Evolutionary conservation across 2,888 invertebrate genomes (phyloP), one percentile per base, ranked within the genome.

Genomic region (Drosophila flavopinicola): DNA sequence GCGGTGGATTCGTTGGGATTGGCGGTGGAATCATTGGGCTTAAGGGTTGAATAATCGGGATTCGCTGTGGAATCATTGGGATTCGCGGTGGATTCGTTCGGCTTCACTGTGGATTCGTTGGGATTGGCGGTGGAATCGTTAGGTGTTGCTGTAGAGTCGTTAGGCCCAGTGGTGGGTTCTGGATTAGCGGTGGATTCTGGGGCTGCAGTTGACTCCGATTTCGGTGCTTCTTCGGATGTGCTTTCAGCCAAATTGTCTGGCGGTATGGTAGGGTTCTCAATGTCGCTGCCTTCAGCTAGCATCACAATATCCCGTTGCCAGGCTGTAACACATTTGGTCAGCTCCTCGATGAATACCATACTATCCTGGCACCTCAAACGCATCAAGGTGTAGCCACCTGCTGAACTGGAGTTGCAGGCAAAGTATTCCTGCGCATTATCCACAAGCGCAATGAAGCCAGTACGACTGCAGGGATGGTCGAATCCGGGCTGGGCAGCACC

Each of bases 211-310:
- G 15, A 3, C 7, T n/a, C 7, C 3, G 32, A 1, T 32, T 3
- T 11, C 11, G 32, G 11, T 32, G 7, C 1, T 2, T 7, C 11
- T 0, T 5, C 0, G 6, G n/a, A 15, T 2, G 66, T 42, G 11
- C 53, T 64, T 0, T 64, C 75, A 10, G 73, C 66, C 6, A 49
- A 6, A 20, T 48, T 52, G 2, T 38, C 57, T 3, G 54, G 70
- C 11, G 87, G 78, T 32, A 77, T 45, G 5, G 76, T 86, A 0
- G 87, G 83, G 23, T 66, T 79, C 54, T 78, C 75, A 35, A 79
- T 76, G 33, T 87, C 83, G 17, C 76, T 48, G n/a, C 58, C 65
- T 1, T 77, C 75, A n/a, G 41, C 57, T 39, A 39, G 20, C 11
- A 24, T 10, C 11, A 24, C n/a, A 17, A 35, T 13, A 24, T 45